Evolutionary conservation across 1,140 invertebrate species (phyloP), one percentile per base, ranked within the genome.

Genomic region (Eufriesea mexicana): DNA sequence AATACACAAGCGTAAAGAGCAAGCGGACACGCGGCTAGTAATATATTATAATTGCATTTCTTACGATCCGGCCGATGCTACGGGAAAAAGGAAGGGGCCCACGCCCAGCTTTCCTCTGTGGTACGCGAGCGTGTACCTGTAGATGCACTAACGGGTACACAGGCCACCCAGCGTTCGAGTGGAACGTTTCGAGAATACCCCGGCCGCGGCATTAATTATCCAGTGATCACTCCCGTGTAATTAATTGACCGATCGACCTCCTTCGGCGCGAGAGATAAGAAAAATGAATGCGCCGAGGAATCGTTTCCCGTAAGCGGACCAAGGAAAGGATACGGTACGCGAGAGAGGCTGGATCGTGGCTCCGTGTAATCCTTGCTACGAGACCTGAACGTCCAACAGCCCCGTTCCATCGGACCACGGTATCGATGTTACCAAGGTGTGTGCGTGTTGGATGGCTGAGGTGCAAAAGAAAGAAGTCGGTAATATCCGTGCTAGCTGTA

Each of bases 211-310:
- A 86, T 84, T 85, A 85, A 85, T 86, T 86, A 86, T 82, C 74
- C 71, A 73, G 47, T 79, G 85, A 85, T 85, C 84, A 62, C 77
- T 76, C 49, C 77, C 49, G 57, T 77, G 78, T 82, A 82, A 85
- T 86, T 85, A 86, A 86, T 86, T 76, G 85, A 86, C 57, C 83
- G 72, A 82, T 86, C 85, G 73, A 71, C 72, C 73, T 64, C 78
- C 71, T 85, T 85, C 61, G 67, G 76, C 35, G 71, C 71, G 62
- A 47, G 64, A 45, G 76, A 85, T 86, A 81, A 80, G 51, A 81
- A 80, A 80, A 85, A 85, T 85, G 2, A 70, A 84, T 51, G 25
- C 47, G 45, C n/a, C 16, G 35, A 6, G 57, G 18, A 42, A 64
- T 42, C 76, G 47, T 35, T 76, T 59, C 10, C 55, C 35, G 62